Evolutionary conservation across 2,888 invertebrate species (phyloP), one percentile per base, ranked within the genome.

Genomic region (Ferrisia virgata): DNA sequence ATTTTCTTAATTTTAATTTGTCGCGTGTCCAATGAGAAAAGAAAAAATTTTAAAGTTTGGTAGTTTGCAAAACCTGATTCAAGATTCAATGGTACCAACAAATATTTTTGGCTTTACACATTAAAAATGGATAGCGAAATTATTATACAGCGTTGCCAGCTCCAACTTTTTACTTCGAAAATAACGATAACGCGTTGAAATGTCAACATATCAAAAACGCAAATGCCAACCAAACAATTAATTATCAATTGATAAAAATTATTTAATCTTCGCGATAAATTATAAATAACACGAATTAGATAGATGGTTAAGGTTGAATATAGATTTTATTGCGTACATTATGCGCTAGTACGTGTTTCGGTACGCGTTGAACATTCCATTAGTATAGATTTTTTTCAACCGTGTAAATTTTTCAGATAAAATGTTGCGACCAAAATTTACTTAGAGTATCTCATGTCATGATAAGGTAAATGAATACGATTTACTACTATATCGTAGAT

Each of bases 181-280:
- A 36, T 36, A 6, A 6, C 36, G 8, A 36, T 36, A 4, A 8
- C 8, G 36, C 5, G 5, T 36, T 36, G 36, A 36, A 36, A 6
- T 36, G 64, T 64, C 64, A 64, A 28, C 5, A 22, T 11, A 9
- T 13, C 53, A 11, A 64, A 64, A 64, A 64, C 28, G 64, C 64
- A 64, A 64, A 64, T 64, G 64, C 64, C 64, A 64, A 64, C 64
- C 64, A 64, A 64, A 64, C 64, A 64, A 64, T 25, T 13, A 64
- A 64, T 64, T 64, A 64, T 64, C 64, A 64, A 64, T 15, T 53
- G 53, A 64, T 28, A 28, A 64, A 18, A 53, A 18, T 53, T 64
- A 39, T 39, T 28, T 25, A 64, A 64, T 64, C 64, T 25, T n/a
- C 25, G 18, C 28, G 64, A 64, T 64, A 28, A 64, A 64, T 64